Conservation (phyloP, 2,888 invertebrate genomes). For the Drosophila pullipes region DNA sequence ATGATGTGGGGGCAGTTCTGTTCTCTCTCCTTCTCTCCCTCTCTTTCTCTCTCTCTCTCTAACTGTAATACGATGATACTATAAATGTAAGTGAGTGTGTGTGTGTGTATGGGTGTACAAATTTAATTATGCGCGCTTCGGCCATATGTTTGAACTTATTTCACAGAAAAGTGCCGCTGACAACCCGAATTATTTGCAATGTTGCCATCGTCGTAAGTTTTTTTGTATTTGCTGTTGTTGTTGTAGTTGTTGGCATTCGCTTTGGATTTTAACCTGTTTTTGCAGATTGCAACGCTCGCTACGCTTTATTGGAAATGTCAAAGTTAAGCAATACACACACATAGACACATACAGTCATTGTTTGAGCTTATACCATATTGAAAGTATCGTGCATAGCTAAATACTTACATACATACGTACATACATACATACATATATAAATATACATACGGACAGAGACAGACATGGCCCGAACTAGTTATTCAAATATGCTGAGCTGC, state of each 20-base stretch:
- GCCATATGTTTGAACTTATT: slow-evolving; percentile 72
- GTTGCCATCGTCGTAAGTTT: slow-evolving; percentile 55
- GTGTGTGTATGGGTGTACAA: slow-evolving; percentile 32
- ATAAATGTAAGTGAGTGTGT: slow-evolving; percentile 20
- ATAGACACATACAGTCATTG: slow-evolving; percentile 28
- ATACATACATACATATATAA: slow-evolving; percentile 12
- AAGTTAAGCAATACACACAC: slow-evolving; percentile 72
- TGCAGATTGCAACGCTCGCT: slow-evolving; percentile 68
- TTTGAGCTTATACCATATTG: slow-evolving; percentile 69
- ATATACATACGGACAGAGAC: slow-evolving; percentile 13
- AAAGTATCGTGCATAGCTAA: slow-evolving; percentile 65
- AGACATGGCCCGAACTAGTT: slow-evolving; percentile 73
- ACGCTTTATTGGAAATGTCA: slow-evolving; percentile 72
- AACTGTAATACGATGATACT: slow-evolving; percentile 55
- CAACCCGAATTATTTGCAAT: slow-evolving; percentile 65
- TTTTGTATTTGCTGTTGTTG: slow-evolving; percentile 16
- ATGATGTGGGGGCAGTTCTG: slow-evolving; percentile 35
- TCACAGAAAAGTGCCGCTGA: slow-evolving; percentile 59
- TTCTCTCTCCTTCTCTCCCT: slow-evolving; percentile 5
- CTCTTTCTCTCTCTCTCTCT: slow-evolving; percentile 24
- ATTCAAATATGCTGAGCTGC: slow-evolving; percentile 75
- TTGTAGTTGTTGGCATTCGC: slow-evolving; percentile 53
- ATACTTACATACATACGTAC: slow-evolving; percentile 10
- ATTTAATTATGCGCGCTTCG: slow-evolving; percentile 78
- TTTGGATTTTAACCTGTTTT: slow-evolving; percentile 76